Percentiles rank a stretch among this genome's conserved stretches.
Evolutionary conservation across 2,797 vertebrate genomes (phyloP).

Genomic region (Enteromius afrohamiltoni): DNA sequence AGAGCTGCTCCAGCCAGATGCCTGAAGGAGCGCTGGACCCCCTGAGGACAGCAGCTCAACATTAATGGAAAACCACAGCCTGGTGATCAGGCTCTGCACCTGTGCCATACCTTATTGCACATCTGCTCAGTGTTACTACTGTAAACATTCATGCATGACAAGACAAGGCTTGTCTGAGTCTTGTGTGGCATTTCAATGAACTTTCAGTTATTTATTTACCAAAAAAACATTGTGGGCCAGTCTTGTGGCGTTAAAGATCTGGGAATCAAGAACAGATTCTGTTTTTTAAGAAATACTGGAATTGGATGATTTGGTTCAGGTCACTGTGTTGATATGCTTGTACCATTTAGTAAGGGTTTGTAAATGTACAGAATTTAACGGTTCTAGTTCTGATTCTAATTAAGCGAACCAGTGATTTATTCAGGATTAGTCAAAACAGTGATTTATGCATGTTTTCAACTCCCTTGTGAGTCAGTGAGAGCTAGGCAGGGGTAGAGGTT

Average conservation of each 20-base stretch:
- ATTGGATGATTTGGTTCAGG: neutral
- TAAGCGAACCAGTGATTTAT: neutral
- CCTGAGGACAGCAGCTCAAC: slow-evolving; percentile 51
- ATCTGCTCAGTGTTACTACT: slow-evolving; percentile 48
- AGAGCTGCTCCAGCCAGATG: slow-evolving; percentile 57
- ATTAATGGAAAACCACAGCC: slow-evolving; percentile 49
- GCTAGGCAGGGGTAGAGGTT: neutral
- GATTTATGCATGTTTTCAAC: neutral
- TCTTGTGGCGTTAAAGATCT: neutral
- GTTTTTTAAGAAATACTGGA: neutral
- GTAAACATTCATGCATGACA: slow-evolving; percentile 36
- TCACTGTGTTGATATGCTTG: neutral
- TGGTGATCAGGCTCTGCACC: slow-evolving; percentile 49
- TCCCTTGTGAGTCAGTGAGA: neutral
- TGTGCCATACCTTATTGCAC: slow-evolving; percentile 50
- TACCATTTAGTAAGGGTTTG: no score
- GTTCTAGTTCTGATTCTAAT: neutral
- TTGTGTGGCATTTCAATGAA: slow-evolving; percentile 26
- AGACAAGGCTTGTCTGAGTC: slow-evolving; percentile 11
- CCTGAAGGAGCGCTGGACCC: slow-evolving; percentile 42
- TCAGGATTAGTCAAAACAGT: neutral
- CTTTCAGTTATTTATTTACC: slow-evolving; percentile 30
- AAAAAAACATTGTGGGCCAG: slow-evolving; percentile 14
- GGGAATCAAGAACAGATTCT: neutral
- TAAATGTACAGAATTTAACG: no score